Percentiles rank a stretch among this genome's conserved stretches.
These are phyloP conservation scores for Phymanthus crucifer DNA, from an alignment of 92 coral and sea anemone species.

Conservation along the genomic window DNA sequence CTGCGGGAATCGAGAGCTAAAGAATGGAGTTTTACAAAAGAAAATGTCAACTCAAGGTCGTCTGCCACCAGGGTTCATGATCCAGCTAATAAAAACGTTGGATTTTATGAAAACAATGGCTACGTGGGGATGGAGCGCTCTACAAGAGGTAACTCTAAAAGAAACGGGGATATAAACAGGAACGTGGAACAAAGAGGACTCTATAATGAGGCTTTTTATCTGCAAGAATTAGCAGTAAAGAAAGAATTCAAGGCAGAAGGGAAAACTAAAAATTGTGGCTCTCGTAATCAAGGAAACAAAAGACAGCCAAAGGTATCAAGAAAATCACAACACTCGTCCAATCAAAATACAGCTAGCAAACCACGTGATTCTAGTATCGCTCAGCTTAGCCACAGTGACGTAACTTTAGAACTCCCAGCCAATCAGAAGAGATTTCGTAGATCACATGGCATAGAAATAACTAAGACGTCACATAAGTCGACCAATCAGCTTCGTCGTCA, in stretches of 20 bases:
- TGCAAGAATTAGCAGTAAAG: not conserved
- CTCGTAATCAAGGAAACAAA: not conserved
- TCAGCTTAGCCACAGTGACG: not conserved
- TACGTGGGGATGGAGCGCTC: not conserved
- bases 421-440: not conserved
- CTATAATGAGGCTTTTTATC: not conserved
- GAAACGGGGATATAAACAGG: not conserved
- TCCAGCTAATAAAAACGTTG: not conserved
- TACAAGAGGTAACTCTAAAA: not conserved
- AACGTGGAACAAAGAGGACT: not conserved
- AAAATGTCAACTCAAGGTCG: not conserved
- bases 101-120: conserved; percentile 1
- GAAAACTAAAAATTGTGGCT: not conserved
- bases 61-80: not conserved
- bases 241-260: not conserved
- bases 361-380: not conserved
- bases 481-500: not conserved
- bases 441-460: not conserved
- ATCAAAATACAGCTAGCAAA: not conserved
- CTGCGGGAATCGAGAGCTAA: not conserved
- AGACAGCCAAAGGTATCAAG: not conserved
- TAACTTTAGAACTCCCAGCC: not conserved
- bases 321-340: not conserved
- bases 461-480: not conserved
- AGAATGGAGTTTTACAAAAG: not conserved